These are phyloP conservation scores for Parnassius apollo DNA, from an alignment of 2,888 invertebrate genomes.

Conservation along the genomic window DNA sequence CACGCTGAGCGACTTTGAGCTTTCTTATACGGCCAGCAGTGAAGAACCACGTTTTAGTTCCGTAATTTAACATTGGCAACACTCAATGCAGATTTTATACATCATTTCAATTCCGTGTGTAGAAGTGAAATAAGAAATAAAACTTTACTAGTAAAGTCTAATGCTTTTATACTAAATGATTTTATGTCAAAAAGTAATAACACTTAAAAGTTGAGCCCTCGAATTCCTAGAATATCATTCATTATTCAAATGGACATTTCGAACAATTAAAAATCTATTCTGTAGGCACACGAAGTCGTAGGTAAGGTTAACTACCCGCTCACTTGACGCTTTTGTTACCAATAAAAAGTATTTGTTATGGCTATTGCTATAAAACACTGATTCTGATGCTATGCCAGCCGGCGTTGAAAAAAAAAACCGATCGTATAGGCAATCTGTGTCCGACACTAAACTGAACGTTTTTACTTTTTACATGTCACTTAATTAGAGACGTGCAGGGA, in stretches of 20 bases:
- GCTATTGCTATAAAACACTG: constrained; percentile 48
- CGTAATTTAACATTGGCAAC: too few species aligned
- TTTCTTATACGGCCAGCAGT: too few species aligned
- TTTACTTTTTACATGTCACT: constrained; percentile 60
- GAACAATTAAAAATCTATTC: constrained; percentile 73
- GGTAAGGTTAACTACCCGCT: constrained; percentile 47
- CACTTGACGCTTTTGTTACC: constrained; percentile 59
- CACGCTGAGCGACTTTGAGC: too few species aligned
- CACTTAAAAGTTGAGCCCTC: constrained; percentile 33
- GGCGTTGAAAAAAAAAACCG: constrained; percentile 43
- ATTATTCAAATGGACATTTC: constrained; percentile 53
- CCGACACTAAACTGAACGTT: constrained; percentile 52
- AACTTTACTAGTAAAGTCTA: constrained; percentile 15
- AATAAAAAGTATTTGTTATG: constrained; percentile 66
- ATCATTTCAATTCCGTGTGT: constrained; percentile 8
- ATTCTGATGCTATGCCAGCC: constrained; percentile 65
- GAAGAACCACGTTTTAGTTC: too few species aligned
- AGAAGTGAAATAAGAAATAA: constrained; percentile 6
- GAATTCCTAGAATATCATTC: constrained; percentile 59
- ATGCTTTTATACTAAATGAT: constrained; percentile 10
- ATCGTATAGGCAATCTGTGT: constrained; percentile 49
- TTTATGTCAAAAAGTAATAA: constrained; percentile 17
- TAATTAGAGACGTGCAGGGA: constrained; percentile 57
- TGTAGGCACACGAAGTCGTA: constrained; percentile 55
- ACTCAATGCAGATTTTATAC: neutral